phyloP scores from a whole-genome alignment of 2,797 vertebrate species.

The Momotus momota region DNA sequence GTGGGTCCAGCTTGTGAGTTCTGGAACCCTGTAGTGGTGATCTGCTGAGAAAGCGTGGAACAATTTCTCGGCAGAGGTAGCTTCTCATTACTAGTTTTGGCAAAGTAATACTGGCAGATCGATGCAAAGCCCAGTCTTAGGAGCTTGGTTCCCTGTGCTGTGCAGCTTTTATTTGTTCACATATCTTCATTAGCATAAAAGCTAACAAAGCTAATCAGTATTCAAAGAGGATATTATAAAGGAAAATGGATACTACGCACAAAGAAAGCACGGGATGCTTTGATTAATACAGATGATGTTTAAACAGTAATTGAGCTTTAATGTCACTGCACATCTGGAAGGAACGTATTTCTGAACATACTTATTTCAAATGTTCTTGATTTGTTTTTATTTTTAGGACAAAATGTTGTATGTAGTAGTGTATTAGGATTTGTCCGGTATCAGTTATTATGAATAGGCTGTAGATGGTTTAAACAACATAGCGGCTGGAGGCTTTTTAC shows the following conservation, averaged over 20 bases:
- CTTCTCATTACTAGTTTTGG: neutral
- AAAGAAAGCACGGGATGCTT: neutral
- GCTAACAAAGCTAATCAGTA: neutral
- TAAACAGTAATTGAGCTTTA: neutral
- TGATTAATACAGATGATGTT: neutral
- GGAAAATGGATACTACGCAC: neutral
- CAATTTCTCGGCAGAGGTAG: neutral
- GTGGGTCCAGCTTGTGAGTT: neutral
- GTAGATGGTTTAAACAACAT: neutral
- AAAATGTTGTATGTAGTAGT: neutral
- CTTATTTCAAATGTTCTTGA: neutral
- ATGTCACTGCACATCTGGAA: neutral
- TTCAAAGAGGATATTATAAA: neutral
- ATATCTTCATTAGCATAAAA: slow-evolving; percentile 2
- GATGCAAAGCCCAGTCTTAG: neutral
- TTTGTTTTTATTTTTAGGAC: neutral
- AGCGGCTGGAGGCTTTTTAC: neutral
- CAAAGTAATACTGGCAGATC: neutral
- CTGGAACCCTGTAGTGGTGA: neutral
- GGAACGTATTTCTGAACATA: neutral
- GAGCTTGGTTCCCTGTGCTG: neutral
- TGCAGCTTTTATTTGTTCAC: neutral
- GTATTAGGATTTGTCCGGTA: neutral
- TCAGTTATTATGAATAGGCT: neutral
- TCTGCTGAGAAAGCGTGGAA: neutral